Percentiles rank a stretch among this genome's conserved stretches.
Evolutionary conservation across 1,140 invertebrate species (phyloP).

Genomic region (Aphelenchoides fujianensis): DNA sequence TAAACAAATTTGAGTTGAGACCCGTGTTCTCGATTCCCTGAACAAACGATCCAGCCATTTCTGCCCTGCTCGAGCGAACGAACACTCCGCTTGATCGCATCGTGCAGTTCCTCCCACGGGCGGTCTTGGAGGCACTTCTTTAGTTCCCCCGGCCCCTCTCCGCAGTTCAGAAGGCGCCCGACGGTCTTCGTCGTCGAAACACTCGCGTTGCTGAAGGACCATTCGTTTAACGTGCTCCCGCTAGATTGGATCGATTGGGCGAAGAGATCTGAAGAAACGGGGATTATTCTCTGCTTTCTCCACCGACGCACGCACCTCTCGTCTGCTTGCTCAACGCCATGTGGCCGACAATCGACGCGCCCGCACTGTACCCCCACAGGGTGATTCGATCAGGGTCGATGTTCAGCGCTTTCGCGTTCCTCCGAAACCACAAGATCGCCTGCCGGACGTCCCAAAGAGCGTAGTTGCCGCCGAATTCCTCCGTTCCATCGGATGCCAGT

Average conservation of each 20-base stretch:
- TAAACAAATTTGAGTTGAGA: neutral
- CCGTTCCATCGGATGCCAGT: neutral
- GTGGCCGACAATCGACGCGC: constrained; percentile 10
- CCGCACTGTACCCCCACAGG: constrained; percentile 15
- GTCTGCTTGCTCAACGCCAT: neutral
- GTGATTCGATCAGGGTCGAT: neutral
- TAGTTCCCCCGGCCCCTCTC: neutral
- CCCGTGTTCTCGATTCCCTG: neutral
- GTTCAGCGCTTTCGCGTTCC: neutral
- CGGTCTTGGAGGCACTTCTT: neutral
- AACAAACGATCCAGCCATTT: neutral
- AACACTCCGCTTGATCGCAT: constrained; percentile 1
- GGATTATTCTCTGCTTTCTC: neutral
- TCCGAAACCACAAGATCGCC: constrained; percentile 1
- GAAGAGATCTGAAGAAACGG: constrained; percentile 8
- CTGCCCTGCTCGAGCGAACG: no score
- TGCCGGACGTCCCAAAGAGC: constrained; percentile 9
- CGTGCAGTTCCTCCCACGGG: neutral
- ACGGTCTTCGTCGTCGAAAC: neutral
- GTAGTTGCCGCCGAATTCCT: neutral
- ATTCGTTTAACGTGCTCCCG: constrained; percentile 2
- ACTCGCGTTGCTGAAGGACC: constrained; percentile 13
- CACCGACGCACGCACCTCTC: neutral
- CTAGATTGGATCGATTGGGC: constrained; percentile 7
- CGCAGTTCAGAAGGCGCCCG: neutral